phyloP scores from a whole-genome alignment of 2,888 invertebrate species.

The Acronicta alni region DNA sequence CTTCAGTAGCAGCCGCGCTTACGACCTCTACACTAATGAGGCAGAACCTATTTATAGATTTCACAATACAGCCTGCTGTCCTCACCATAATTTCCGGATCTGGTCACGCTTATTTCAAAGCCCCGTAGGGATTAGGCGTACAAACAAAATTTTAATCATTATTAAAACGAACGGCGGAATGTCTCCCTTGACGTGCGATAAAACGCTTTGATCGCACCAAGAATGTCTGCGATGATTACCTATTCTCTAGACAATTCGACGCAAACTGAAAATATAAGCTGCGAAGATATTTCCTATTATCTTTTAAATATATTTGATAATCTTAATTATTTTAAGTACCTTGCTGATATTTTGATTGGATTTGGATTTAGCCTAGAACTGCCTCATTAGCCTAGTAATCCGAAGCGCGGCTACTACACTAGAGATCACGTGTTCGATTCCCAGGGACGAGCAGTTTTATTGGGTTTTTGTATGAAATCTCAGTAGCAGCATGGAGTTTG shows the following conservation, averaged over 20 bases:
- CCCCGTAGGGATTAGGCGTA: constrained; percentile 45
- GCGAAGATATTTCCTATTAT: constrained; percentile 23
- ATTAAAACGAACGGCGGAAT: constrained; percentile 54
- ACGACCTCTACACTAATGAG: too few species aligned
- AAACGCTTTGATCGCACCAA: constrained; percentile 57
- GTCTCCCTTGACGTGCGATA: constrained; percentile 54
- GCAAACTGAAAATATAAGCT: constrained; percentile 42
- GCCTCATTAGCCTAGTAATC: too few species aligned
- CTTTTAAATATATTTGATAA: constrained; percentile 31
- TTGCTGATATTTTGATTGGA: constrained; percentile 1
- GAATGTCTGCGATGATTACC: constrained; percentile 56
- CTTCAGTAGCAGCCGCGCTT: too few species aligned
- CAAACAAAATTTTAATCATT: constrained; percentile 61
- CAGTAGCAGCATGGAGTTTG: too few species aligned
- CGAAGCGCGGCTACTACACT: too few species aligned
- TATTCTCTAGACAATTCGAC: constrained; percentile 47
- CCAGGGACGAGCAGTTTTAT: too few species aligned
- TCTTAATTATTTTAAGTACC: constrained; percentile 31
- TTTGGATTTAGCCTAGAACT: too few species aligned
- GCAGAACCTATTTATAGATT: too few species aligned
- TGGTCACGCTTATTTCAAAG: constrained; percentile 48
- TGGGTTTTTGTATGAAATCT: too few species aligned
- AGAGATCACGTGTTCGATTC: too few species aligned
- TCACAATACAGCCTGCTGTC: background rate
- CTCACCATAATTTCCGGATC: constrained; percentile 26